phyloP scores from a whole-genome alignment of 2,888 invertebrate species.

The Napeogenes inachia region DNA sequence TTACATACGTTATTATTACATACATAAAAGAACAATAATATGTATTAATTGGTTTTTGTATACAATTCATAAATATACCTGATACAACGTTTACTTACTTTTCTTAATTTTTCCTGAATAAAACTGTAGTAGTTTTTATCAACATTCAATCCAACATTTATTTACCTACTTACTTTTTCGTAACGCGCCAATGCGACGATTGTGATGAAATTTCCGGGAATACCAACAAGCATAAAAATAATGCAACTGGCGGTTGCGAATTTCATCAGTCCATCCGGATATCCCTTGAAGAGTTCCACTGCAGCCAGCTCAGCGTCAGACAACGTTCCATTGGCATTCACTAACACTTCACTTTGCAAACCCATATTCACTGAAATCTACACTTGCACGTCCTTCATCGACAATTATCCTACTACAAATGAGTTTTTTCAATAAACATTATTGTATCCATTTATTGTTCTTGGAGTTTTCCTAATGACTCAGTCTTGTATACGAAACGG shows the following conservation, averaged over 20 bases:
- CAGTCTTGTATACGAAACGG: constrained; percentile 46
- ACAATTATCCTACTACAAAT: constrained; percentile 53
- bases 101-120: too few relatives aligned
- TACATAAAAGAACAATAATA: too few relatives aligned
- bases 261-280: constrained; percentile 80
- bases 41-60: too few relatives aligned
- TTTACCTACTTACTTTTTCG: constrained; percentile 82
- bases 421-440: constrained; percentile 42
- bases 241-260: constrained; percentile 84
- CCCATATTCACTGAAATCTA: constrained; percentile 25
- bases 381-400: constrained; percentile 43
- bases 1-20: too few relatives aligned
- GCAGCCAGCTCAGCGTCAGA: constrained; percentile 51
- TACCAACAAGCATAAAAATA: constrained; percentile 85
- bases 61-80: too few relatives aligned
- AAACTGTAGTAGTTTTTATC: neutral
- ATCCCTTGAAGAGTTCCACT: constrained; percentile 79
- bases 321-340: constrained; percentile 36
- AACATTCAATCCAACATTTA: neutral
- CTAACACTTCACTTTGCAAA: constrained; percentile 25
- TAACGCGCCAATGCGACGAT: constrained; percentile 85
- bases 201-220: constrained; percentile 89
- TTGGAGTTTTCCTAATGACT: constrained; percentile 63
- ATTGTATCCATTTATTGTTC: constrained; percentile 41
- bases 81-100: too few relatives aligned